Evolutionary conservation across 2,888 invertebrate genomes (phyloP).

Genomic region (Balanococcus diminutus): DNA sequence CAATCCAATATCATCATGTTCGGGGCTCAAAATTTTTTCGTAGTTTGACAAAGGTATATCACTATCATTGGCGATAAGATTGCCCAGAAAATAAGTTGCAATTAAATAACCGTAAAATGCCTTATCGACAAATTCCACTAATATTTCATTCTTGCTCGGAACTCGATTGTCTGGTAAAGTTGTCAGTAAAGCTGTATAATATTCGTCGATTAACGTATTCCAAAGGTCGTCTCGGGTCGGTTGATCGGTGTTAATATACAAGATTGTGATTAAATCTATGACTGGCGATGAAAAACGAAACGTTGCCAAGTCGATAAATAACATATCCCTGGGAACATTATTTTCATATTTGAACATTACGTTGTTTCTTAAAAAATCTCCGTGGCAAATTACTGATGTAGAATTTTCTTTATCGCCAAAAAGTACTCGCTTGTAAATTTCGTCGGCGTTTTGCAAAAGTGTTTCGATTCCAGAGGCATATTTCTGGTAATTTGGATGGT

Average conservation of each 20-base stretch:
- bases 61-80: background rate
- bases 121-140: background rate
- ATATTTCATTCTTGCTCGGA: background rate
- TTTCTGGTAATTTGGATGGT: background rate
- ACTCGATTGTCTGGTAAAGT: background rate
- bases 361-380: constrained; percentile 41
- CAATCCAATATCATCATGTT: background rate
- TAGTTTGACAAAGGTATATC: background rate
- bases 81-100: background rate
- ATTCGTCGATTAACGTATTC: constrained; percentile 25
- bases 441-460: background rate
- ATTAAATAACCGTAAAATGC: background rate
- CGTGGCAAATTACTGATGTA: constrained; percentile 41
- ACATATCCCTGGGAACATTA: background rate
- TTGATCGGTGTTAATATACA: constrained; percentile 43
- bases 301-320: constrained; percentile 23
- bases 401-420: background rate
- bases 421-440: background rate
- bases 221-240: constrained; percentile 14
- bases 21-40: background rate
- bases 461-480: background rate
- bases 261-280: background rate
- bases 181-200: constrained; percentile 9
- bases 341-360: constrained; percentile 38
- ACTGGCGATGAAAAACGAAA: constrained; percentile 8